Evolutionary conservation across 2,888 invertebrate species (phyloP), one percentile per base, ranked within the genome.

Genomic region (Tachystola acroxantha): DNA sequence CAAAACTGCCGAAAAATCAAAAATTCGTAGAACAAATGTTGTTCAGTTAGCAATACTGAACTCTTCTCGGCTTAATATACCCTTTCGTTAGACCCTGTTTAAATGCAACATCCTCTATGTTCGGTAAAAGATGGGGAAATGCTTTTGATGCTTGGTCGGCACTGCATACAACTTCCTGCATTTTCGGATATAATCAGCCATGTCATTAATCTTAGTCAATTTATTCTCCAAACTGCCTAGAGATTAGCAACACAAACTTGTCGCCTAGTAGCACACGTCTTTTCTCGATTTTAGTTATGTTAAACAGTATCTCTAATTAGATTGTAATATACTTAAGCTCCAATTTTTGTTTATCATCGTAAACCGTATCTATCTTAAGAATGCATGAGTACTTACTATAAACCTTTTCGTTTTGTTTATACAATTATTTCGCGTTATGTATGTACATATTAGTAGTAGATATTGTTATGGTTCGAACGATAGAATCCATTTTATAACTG

Each of bases 151-250:
- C n/a, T n/a, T n/a, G n/a, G n/a, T n/a, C n/a, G n/a, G n/a, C n/a
- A n/a, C n/a, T n/a, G n/a, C n/a, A n/a, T n/a, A n/a, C n/a, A n/a
- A n/a, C n/a, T n/a, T 34, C 19, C 13, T 31, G 32, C 22, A 10
- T 19, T 35, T 35, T 39, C 22, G 11, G 34, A 19, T 25, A 19
- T 10, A 16, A 27, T 34, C 26, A 9, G 11, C 7, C 43, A 61
- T 63, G 68, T 80, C 73, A 67, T 72, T 66, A 60, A 57, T 64
- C 53, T 75, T 82, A 82, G 81, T 81, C 84, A 82, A 84, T 77
- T 82, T 68, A 71, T 45, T 68, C 53, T 63, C 72, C 67, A 72
- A 75, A 71, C 65, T 75, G 60, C 57, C 57, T 73, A 76, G 68
- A 56, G 55, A 40, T 65, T 67, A 65, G 60, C 35, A 42, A 46